Conservation (phyloP, 2,113 vertebrate species). For the Microtus pennsylvanicus region DNA sequence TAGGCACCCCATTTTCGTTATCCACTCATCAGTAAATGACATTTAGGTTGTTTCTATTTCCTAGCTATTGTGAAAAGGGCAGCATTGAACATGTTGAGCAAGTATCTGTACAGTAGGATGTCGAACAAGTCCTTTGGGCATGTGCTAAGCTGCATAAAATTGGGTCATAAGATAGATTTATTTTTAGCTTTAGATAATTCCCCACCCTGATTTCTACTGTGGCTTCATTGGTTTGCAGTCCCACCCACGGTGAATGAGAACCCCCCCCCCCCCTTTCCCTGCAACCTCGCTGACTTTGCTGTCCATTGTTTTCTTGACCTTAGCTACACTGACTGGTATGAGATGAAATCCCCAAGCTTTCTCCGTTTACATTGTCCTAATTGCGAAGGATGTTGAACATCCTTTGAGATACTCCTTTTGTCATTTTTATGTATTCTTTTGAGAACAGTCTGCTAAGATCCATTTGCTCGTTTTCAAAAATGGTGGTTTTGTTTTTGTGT, state of each 20-base stretch:
- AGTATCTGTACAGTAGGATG: neutral
- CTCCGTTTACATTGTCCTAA: neutral
- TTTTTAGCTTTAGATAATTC: neutral
- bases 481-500: neutral
- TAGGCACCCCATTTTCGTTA: neutral
- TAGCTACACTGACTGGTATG: neutral
- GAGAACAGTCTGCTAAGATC: neutral
- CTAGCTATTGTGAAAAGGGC: too few species aligned
- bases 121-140: neutral
- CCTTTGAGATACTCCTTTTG: neutral
- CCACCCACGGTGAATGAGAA: neutral
- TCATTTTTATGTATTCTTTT: neutral
- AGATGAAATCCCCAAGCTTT: neutral
- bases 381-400: neutral
- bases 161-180: neutral
- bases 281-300: too few species aligned
- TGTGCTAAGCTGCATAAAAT: neutral
- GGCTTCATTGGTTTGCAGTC: neutral
- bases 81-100: neutral
- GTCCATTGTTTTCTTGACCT: neutral
- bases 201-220: neutral
- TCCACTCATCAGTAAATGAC: neutral
- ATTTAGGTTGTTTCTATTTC: neutral
- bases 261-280: accelerated
- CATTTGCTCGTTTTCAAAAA: neutral